phyloP scores from a whole-genome alignment of 1,140 invertebrate species.

The Caenorhabditis latens region DNA sequence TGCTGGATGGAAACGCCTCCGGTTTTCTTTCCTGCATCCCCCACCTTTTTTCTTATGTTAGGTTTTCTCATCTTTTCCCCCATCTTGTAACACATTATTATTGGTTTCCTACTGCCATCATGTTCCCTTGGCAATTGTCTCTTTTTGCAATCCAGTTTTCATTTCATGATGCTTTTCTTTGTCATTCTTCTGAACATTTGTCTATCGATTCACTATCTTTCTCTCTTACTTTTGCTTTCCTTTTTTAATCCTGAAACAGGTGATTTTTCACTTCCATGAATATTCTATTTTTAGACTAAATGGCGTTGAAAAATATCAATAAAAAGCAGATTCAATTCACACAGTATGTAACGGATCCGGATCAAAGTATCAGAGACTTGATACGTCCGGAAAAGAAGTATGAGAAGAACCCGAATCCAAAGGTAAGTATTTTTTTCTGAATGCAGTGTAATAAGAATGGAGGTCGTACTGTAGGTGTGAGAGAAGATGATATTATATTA shows the following conservation, averaged over 20 bases:
- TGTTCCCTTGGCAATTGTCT: not conserved
- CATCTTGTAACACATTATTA: constrained; percentile 46
- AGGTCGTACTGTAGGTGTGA: not conserved
- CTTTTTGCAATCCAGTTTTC: not conserved
- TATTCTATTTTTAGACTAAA: constrained; percentile 12
- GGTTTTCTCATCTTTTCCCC: not conserved
- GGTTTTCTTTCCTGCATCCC: not conserved
- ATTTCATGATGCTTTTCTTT: not conserved
- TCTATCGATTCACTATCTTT: not conserved
- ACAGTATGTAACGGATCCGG: not conserved
- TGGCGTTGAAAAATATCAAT: constrained; percentile 1
- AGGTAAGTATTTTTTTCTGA: not conserved
- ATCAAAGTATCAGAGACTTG: constrained; percentile 16
- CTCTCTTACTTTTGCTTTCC: not conserved
- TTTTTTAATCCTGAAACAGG: not conserved
- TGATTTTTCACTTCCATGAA: not conserved
- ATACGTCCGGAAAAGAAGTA: constrained; percentile 40
- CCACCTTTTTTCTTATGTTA: not conserved
- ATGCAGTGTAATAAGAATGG: not conserved
- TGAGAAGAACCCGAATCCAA: constrained; percentile 41
- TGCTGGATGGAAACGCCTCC: constrained; percentile 25
- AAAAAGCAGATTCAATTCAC: constrained; percentile 26
- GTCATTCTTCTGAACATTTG: no score
- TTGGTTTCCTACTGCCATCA: constrained; percentile 30
- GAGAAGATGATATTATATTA: not conserved